Conservation (phyloP, 2,888 invertebrate species). For the Philhelius pedissequus region DNA sequence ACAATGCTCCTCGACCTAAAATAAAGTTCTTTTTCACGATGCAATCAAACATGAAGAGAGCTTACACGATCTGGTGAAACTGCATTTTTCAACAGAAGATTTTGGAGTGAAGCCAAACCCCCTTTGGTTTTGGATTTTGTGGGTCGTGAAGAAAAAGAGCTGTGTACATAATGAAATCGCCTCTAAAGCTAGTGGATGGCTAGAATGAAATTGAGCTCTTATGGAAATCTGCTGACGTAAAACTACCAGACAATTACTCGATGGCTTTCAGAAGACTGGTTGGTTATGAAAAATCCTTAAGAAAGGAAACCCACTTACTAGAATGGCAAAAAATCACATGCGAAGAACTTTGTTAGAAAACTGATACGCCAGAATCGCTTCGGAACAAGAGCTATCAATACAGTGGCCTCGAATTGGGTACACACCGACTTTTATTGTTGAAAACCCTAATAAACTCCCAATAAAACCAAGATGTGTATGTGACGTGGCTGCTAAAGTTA, state of each 20-base stretch:
- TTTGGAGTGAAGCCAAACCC: conserved; percentile 13
- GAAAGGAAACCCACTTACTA: conserved; percentile 16
- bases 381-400: conserved; percentile 17
- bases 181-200: background rate
- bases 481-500: conserved; percentile 38
- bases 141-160: background rate
- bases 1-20: background rate
- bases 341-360: conserved; percentile 27
- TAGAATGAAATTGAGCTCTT: background rate
- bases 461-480: conserved; percentile 26
- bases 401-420: conserved; percentile 67
- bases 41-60: background rate
- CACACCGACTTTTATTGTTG: conserved; percentile 67
- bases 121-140: background rate
- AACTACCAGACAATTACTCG: conserved; percentile 39
- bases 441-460: conserved; percentile 35
- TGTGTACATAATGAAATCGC: background rate
- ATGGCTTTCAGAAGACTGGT: conserved; percentile 45
- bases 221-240: background rate
- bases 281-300: conserved; percentile 40
- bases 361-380: conserved; percentile 48
- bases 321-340: conserved; percentile 46
- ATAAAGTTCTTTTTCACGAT: conserved; percentile 18
- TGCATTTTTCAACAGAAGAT: background rate
- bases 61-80: background rate